phyloP scores from a whole-genome alignment of 2,797 vertebrate species.

The Adrianichthys oophorus region DNA sequence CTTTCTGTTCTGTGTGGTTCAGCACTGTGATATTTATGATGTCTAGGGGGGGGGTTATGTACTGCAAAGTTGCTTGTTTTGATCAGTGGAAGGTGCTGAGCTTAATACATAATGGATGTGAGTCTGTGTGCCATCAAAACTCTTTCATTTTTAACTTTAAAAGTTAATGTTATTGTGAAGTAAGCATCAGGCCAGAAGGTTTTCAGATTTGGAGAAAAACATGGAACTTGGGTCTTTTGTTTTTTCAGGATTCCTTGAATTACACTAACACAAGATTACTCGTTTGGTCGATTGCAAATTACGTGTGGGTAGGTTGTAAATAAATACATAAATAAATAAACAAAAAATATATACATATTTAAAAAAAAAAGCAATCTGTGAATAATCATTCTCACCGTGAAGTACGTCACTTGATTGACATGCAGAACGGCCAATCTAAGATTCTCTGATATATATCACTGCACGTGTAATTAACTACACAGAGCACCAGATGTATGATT shows the following conservation, averaged over 20 bases:
- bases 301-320: slow-evolving; percentile 4
- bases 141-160: no score
- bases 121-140: background rate
- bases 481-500: no score
- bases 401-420: no score
- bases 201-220: slow-evolving; percentile 2
- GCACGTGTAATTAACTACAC: no score
- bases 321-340: background rate
- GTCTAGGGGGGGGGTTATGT: slow-evolving; percentile 9
- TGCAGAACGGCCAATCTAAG: no score
- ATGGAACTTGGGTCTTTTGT: slow-evolving; percentile 1
- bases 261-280: slow-evolving; percentile 5
- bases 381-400: background rate
- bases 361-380: slow-evolving; percentile 39
- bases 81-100: no score
- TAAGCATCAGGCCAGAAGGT: background rate
- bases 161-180: background rate
- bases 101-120: no score
- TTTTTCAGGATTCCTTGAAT: slow-evolving; percentile 9
- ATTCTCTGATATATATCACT: no score
- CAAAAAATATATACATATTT: no score
- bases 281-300: slow-evolving; percentile 9
- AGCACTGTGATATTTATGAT: slow-evolving; percentile 22
- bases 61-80: no score
- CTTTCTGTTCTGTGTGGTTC: slow-evolving; percentile 13